Base-by-base conservation (phyloP, 2,113 vertebrate species). In the Hylia prasina region DNA sequence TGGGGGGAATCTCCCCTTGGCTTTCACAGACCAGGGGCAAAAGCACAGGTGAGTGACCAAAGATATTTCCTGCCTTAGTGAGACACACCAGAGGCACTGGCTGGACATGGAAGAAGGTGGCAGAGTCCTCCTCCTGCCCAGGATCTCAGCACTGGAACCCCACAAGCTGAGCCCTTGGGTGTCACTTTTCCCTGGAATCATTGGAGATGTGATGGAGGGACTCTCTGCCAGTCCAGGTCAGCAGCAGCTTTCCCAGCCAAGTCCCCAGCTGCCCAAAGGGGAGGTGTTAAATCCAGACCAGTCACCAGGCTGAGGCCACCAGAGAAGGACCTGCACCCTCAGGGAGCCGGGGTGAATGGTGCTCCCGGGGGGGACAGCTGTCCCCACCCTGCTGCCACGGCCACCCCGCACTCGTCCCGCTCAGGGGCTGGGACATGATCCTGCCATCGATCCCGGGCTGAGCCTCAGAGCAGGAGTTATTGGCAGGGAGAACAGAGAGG, bases 401-500 rank as follows among this genome's bases (percentile, higher is more conserved):
- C 66, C 91, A 69, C 80, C 89, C 37, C 16, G 0, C 39, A 16
- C 28, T 81, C 11, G 2, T 48, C 87, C 66, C 0, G 0, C 65
- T 18, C 78, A 10, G 84, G 78, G 28, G 56, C 5, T 47, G 82
- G 90, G 66, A 69, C 48, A 40, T 80, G 88, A 88, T 93, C 78
- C 82, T 88, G 63, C 63, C n/a, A 75, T 39, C 5, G 58, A 88
- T 28, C 66, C 63, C 23, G 75, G 73, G 45, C 92, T 90, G 48
- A 37, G 66, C 25, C 78, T n/a, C 82, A 33, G 82, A 69, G 63
- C 53, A 37, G 82, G 13, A 58, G 86, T 90, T 90, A 93, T 44
- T 54, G 94, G 80, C 95, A 94, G 86, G 78, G 88, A 86, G 77
- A 82, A 92, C 78, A 11, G 92, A 90, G 75, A 64, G 84, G 81